Evolutionary conservation across 1,140 invertebrate genomes (phyloP).

Genomic region (Penaeus japonicus): DNA sequence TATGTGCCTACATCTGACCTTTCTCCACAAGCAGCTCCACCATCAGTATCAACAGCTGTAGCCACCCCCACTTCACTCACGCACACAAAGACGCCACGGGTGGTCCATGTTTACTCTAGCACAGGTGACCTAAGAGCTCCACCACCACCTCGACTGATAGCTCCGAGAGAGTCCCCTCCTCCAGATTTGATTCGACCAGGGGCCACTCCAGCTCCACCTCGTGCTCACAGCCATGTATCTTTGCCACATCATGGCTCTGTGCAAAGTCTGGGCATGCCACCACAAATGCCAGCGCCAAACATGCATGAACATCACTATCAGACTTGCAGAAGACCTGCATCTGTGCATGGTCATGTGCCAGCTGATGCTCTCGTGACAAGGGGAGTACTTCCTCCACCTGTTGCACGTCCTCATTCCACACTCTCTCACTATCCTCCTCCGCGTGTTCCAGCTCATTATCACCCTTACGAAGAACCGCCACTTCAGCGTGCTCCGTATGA

Average conservation of each 20-base stretch:
- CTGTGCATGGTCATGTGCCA: slow-evolving; percentile 56
- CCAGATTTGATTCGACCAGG: slow-evolving; percentile 45
- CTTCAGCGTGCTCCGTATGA: slow-evolving; percentile 16
- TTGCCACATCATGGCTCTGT: slow-evolving; percentile 32
- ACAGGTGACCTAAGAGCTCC: slow-evolving; percentile 50
- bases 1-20: slow-evolving; percentile 55
- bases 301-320: slow-evolving; percentile 37
- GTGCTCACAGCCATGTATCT: slow-evolving; percentile 34
- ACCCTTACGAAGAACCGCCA: slow-evolving; percentile 45
- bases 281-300: slow-evolving; percentile 38
- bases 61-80: slow-evolving; percentile 37
- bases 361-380: slow-evolving; percentile 37
- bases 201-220: slow-evolving; percentile 3
- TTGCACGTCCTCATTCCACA: slow-evolving; percentile 44
- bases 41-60: slow-evolving; percentile 10
- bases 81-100: slow-evolving; percentile 40
- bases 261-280: slow-evolving; percentile 30
- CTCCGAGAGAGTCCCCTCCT: slow-evolving; percentile 46
- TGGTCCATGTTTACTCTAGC: slow-evolving; percentile 46
- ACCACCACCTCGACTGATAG: slow-evolving; percentile 35
- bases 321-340: slow-evolving; percentile 53
- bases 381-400: slow-evolving; percentile 28
- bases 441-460: slow-evolving; percentile 44
- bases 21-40: slow-evolving; percentile 18
- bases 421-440: slow-evolving; percentile 43